Evolutionary conservation across 2,888 invertebrate species (phyloP), one percentile per base, ranked within the genome.

Genomic region (Rugalucina vietnamica): DNA sequence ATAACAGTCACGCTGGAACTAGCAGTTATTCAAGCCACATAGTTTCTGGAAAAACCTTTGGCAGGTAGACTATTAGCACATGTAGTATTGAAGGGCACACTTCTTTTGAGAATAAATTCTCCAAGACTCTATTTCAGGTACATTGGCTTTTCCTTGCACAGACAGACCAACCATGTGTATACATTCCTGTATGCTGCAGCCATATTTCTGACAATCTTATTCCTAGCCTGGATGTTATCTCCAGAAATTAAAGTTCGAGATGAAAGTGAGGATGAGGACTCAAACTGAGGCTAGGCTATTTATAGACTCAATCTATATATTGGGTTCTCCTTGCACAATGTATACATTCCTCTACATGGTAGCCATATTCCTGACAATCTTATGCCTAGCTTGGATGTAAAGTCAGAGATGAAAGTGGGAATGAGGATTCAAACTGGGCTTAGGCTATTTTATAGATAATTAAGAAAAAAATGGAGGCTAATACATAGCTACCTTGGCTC

Each of bases 91-190:
- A n/a, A n/a, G n/a, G n/a, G n/a, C n/a, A n/a, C n/a, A n/a, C n/a
- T n/a, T n/a, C n/a, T n/a, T n/a, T n/a, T n/a, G n/a, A n/a, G n/a
- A n/a, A n/a, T 71, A 27, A 14, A 36, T 57, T 27, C 24, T 69
- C 29, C 37, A 34, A n/a, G n/a, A 57, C 70, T 24, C 49, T n/a
- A 12, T 90, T 88, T 50, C 91, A 94, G 94, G 36, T 93, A 93
- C 79, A 92, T 93, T 75, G 93, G 93, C 32, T 92, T 95, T 65
- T 94, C 93, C 76, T 90, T 95, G 36, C 94, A 95, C 73, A 93
- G 95, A 91, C 93, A 82, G 85, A 91, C 87, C 14, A 93, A 93
- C 85, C 92, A 93, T 71, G 78, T 90, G 39, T 92, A 90, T 82
- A 92, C 92, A 12, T 82, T 90, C 1, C 69, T 93, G 74, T 92